Conservation (phyloP, 1,140 invertebrate genomes). For the Trachymyrmex cornetzi region DNA sequence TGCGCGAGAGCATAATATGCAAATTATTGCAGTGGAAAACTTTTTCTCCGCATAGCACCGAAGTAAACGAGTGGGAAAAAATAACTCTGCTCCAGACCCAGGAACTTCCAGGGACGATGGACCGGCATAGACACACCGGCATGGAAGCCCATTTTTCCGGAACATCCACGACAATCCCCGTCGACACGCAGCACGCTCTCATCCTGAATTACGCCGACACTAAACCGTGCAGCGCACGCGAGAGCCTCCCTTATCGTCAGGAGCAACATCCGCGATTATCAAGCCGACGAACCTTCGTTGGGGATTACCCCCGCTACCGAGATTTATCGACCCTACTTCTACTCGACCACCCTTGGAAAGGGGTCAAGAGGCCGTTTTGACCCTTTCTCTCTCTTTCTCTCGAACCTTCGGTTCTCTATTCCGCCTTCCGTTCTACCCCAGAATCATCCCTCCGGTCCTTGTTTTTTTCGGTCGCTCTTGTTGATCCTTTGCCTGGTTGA, state of each 20-base stretch:
- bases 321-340: conserved; percentile 72
- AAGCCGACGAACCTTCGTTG: conserved; percentile 69
- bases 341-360: conserved; percentile 63
- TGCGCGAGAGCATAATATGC: conserved; percentile 4
- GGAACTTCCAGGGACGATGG: conserved; percentile 25
- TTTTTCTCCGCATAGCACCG: background rate
- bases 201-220: conserved; percentile 73
- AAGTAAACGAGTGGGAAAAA: conserved; percentile 27
- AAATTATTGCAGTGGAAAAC: conserved; percentile 21
- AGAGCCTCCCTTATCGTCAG: conserved; percentile 73
- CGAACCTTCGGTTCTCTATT: conserved; percentile 25
- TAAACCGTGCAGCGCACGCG: conserved; percentile 72
- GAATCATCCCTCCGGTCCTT: background rate
- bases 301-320: conserved; percentile 62
- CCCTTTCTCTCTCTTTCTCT: background rate
- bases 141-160: conserved; percentile 50
- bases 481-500: conserved; percentile 31
- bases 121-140: conserved; percentile 23
- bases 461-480: conserved; percentile 31
- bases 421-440: conserved; percentile 12
- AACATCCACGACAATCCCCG: conserved; percentile 54
- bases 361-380: conserved; percentile 54
- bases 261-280: conserved; percentile 74
- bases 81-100: background rate
- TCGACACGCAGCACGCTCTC: conserved; percentile 68